Base-by-base conservation (phyloP, 2,113 vertebrate genomes). In the Excalfactoria chinensis region DNA sequence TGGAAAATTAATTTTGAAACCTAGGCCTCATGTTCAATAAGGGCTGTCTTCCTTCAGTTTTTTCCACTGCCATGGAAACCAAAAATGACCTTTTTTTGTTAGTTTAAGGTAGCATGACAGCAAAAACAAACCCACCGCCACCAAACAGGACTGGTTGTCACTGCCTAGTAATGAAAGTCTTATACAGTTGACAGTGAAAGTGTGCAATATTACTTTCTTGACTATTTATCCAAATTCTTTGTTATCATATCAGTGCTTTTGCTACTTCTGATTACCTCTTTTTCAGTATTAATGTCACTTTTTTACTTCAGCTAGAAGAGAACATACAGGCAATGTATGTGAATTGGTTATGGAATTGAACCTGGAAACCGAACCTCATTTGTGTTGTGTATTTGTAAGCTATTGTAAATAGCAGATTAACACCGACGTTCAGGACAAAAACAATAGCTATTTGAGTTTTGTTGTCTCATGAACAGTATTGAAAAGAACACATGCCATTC, bases 1-100 rank as follows among this genome's bases (percentile, higher is more conserved):
- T 89, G 99, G 99, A 95, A 99, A 99, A 94, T 97, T 99, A 84
- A 99, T 99, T 97, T 97, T 99, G 93, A 99, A 99, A 96, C 99
- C 99, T 62, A 98, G 99, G 89, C 99, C 99, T 67, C 99, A 99
- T 51, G 98, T 99, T 95, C 99, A 99, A 70, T 99, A 98, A 98
- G 95, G 51, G 86, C 32, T 64, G 66, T 93, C 82, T 96, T 87
- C 78, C 81, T 95, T 95, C 93, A 84, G 32, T 89, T 89, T 88
- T 96, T 76, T 68, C 92, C 90, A 84, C 94, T 95, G 75, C 91
- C 91, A 72, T 63, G 91, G 96, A 96, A 96, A 96, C 89, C 92
- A 91, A 96, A 95, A 95, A 92, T 87, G 94, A 96, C 95, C 70
- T 53, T 53, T 53, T 53, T 53, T 51, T 25, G 96, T 94, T 93